These are phyloP conservation scores for Lithobates sylvaticus DNA, from an alignment of 2,797 vertebrate genomes.

Conservation along the genomic window DNA sequence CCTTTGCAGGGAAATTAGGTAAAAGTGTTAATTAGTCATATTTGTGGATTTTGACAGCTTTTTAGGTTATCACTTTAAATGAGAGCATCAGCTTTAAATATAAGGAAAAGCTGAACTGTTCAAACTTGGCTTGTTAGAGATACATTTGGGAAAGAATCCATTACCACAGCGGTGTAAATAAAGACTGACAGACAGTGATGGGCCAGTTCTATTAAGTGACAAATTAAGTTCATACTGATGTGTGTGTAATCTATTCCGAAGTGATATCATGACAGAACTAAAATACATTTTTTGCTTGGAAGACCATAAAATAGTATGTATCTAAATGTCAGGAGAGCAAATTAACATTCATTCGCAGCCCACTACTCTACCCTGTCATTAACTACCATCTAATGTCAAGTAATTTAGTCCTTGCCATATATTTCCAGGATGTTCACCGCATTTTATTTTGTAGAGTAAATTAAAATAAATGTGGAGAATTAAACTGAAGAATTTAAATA, in stretches of 20 bases:
- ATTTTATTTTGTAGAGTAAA: background rate
- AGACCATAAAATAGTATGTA: slow-evolving; percentile 4
- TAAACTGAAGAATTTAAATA: background rate
- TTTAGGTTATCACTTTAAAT: too few species aligned
- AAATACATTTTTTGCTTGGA: background rate
- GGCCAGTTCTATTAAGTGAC: background rate
- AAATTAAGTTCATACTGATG: background rate
- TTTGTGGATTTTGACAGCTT: too few species aligned
- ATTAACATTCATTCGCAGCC: slow-evolving; percentile 6
- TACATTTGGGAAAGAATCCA: background rate
- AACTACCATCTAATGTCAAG: background rate
- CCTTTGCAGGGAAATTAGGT: background rate
- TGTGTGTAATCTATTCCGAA: background rate
- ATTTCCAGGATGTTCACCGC: background rate
- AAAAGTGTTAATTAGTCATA: background rate
- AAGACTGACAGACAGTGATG: background rate
- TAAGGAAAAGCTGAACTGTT: background rate
- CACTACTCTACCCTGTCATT: background rate
- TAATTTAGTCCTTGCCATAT: background rate
- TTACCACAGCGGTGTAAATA: background rate
- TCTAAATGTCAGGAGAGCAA: slow-evolving; percentile 1
- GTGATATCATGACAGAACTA: background rate
- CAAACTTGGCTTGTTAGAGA: background rate
- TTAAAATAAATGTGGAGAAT: background rate
- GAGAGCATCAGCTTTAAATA: background rate